These are phyloP conservation scores for Pseudomyrmex flavicornis DNA, from an alignment of 1,140 invertebrate species.

Conservation along the genomic window DNA sequence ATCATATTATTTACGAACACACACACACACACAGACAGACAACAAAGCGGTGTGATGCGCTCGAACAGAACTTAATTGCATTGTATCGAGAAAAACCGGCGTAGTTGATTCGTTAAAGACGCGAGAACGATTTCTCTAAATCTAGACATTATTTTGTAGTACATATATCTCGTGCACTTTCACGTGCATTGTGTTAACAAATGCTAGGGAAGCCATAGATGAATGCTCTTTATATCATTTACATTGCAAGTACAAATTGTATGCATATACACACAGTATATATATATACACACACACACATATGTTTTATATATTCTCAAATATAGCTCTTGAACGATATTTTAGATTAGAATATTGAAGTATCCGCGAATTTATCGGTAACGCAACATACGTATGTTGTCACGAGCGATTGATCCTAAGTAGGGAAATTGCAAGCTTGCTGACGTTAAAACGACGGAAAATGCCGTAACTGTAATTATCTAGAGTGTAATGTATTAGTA, in stretches of 20 bases:
- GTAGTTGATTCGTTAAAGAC: too few species aligned
- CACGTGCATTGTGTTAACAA: conserved; percentile 27
- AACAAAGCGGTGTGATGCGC: not conserved
- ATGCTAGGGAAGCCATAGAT: conserved; percentile 42
- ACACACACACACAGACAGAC: too few species aligned
- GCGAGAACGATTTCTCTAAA: not conserved
- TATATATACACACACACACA: not conserved
- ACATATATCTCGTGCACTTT: not conserved
- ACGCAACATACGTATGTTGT: not conserved
- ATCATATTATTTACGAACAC: too few species aligned
- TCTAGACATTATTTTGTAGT: conserved; percentile 33
- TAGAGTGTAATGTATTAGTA: conserved; percentile 33
- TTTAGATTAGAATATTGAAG: conserved; percentile 45
- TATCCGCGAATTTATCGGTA: not conserved
- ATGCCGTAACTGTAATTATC: conserved; percentile 48
- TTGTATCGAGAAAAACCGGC: not conserved
- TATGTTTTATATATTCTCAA: not conserved
- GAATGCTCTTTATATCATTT: conserved; percentile 74
- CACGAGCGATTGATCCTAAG: not conserved
- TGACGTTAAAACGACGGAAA: conserved; percentile 25
- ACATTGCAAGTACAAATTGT: conserved; percentile 73
- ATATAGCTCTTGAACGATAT: conserved; percentile 19
- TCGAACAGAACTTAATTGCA: not conserved
- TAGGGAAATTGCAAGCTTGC: conserved; percentile 9
- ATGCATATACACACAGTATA: conserved; percentile 67